phyloP scores from a whole-genome alignment of 2,888 invertebrate genomes.

The Xestia rhomboidea region DNA sequence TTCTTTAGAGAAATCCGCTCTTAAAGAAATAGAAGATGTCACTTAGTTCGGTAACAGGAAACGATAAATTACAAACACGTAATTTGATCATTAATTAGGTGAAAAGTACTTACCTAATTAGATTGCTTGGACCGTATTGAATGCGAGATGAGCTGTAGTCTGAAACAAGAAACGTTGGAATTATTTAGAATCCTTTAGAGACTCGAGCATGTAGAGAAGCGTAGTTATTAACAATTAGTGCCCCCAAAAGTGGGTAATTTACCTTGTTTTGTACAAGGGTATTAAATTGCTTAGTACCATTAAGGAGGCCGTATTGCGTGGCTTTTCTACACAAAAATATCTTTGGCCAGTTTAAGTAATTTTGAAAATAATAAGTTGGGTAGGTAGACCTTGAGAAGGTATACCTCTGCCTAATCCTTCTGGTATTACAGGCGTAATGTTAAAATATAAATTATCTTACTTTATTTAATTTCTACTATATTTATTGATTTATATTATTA shows the following conservation, averaged over 20 bases:
- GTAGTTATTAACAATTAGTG: conserved; percentile 38
- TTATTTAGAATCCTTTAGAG: conserved; percentile 50
- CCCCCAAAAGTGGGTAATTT: conserved; percentile 24
- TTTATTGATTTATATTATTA: no score
- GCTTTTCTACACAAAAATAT: not conserved
- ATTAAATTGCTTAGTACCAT: conserved; percentile 29
- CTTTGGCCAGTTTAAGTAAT: not conserved
- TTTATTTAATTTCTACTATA: not conserved
- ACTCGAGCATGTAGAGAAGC: conserved; percentile 5
- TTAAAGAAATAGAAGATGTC: conserved; percentile 6
- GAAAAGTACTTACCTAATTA: conserved; percentile 65
- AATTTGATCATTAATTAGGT: conserved; percentile 58
- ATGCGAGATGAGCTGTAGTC: conserved; percentile 57
- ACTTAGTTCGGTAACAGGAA: conserved; percentile 28
- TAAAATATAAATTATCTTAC: not conserved
- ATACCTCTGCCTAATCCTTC: not conserved
- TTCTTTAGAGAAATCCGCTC: not conserved
- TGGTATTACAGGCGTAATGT: not conserved
- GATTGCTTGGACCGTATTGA: conserved; percentile 53
- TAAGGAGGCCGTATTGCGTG: conserved; percentile 1
- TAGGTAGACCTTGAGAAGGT: no score
- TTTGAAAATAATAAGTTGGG: not conserved
- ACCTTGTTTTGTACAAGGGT: conserved; percentile 22
- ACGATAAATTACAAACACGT: conserved; percentile 38
- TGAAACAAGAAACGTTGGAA: conserved; percentile 61